Percentiles rank a stretch among this genome's conserved stretches.
phyloP scores from a whole-genome alignment of 1,140 invertebrate genomes.

The Meteorus sp. region DNA sequence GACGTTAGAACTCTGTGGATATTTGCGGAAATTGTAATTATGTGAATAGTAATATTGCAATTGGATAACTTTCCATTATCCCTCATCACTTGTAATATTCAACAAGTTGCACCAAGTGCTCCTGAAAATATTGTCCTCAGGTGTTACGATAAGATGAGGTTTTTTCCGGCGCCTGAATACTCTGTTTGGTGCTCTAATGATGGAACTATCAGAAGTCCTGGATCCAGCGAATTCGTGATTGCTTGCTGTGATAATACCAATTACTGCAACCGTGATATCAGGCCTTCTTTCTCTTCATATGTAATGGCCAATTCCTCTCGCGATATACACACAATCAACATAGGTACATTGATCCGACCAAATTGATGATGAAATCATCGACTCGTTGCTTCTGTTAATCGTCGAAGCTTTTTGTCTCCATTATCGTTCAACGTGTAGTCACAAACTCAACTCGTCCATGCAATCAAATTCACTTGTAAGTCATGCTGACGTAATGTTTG shows the following conservation, averaged over 20 bases:
- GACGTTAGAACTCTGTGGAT: neutral
- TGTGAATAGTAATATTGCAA: neutral
- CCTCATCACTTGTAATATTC: neutral
- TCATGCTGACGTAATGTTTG: no score
- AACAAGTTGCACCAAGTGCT: neutral
- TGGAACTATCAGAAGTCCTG: conserved; percentile 45
- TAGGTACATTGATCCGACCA: conserved; percentile 36
- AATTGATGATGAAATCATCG: neutral
- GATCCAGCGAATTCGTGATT: conserved; percentile 49
- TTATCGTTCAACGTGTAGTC: neutral
- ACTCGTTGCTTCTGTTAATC: conserved; percentile 19
- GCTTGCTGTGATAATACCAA: conserved; percentile 63
- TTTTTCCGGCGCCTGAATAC: conserved; percentile 58
- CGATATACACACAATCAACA: conserved; percentile 27
- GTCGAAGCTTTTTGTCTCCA: conserved; percentile 14
- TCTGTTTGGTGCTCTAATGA: conserved; percentile 56
- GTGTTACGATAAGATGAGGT: conserved; percentile 59
- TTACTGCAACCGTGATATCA: conserved; percentile 64
- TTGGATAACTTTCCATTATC: no score
- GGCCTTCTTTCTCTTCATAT: conserved; percentile 48
- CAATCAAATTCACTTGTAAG: neutral
- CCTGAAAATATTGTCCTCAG: conserved; percentile 50
- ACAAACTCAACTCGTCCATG: neutral
- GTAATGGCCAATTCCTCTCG: conserved; percentile 43
- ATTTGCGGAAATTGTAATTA: neutral